phyloP scores from a whole-genome alignment of 2,888 invertebrate species.

The Chirona hameri region DNA sequence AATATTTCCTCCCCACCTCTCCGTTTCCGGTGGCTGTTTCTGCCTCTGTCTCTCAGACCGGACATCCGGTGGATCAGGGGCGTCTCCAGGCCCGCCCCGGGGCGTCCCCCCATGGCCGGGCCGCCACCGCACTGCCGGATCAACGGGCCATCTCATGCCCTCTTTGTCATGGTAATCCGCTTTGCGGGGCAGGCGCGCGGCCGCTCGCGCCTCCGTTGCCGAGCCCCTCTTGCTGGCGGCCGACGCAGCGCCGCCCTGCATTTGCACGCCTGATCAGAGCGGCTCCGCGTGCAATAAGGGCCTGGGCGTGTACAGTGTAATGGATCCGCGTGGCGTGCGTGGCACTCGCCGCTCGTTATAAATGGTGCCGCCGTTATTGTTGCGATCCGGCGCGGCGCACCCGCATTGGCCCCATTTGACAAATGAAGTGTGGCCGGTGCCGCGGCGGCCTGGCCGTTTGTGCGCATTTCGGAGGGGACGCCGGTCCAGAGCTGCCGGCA shows the following conservation, averaged over 20 bases:
- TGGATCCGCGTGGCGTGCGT: not conserved
- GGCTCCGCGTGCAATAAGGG: not conserved
- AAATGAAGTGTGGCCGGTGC: not conserved
- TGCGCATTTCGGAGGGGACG: not conserved
- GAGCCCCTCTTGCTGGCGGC: not conserved
- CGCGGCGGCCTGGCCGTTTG: not conserved
- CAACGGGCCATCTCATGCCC: not conserved
- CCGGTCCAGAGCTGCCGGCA: not conserved
- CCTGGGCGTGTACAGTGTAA: not conserved
- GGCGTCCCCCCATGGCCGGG: not conserved
- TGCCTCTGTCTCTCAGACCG: too few relatives aligned
- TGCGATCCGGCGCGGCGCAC: not conserved
- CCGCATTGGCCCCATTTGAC: constrained; percentile 8
- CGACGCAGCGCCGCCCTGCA: not conserved
- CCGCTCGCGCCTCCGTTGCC: not conserved
- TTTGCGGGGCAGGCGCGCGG: not conserved
- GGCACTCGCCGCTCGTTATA: not conserved
- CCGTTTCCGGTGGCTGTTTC: too few relatives aligned
- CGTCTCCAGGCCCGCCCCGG: not conserved
- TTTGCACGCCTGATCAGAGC: not conserved
- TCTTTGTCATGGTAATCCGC: constrained; percentile 6
- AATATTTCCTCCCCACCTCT: too few relatives aligned
- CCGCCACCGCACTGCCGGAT: not conserved
- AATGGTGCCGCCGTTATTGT: not conserved
- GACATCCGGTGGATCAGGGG: not conserved